phyloP scores from a whole-genome alignment of 2,797 vertebrate species.

The Cyclura pinguis region DNA sequence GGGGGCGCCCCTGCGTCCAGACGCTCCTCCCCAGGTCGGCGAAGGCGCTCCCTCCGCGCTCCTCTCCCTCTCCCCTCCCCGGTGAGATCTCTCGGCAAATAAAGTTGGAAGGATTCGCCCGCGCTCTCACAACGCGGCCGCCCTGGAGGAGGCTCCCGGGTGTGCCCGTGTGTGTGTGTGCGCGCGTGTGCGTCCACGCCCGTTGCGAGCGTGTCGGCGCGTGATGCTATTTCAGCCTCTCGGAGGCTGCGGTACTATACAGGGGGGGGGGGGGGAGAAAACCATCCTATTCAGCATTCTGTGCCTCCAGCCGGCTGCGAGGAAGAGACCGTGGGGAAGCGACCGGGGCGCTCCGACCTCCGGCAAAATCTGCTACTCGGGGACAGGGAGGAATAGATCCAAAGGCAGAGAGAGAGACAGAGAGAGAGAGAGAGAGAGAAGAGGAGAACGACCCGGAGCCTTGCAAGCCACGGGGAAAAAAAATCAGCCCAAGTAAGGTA shows the following conservation, averaged over 20 bases:
- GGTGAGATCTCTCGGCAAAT: slow-evolving; percentile 60
- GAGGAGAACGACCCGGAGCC: neutral
- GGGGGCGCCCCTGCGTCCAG: slow-evolving; percentile 9
- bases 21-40: slow-evolving; percentile 67
- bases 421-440: neutral
- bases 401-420: too few relatives aligned
- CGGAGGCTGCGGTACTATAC: slow-evolving; percentile 49
- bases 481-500: slow-evolving; percentile 45
- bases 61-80: slow-evolving; percentile 60
- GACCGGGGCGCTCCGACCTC: neutral
- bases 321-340: neutral
- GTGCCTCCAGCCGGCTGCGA: neutral
- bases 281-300: slow-evolving; percentile 7
- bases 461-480: neutral
- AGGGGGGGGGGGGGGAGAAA: too few relatives aligned
- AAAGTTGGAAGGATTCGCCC: slow-evolving; percentile 75
- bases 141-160: slow-evolving; percentile 30
- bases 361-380: neutral
- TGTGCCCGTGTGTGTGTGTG: neutral
- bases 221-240: slow-evolving; percentile 47
- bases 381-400: neutral
- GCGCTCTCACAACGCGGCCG: slow-evolving; percentile 60
- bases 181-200: neutral
- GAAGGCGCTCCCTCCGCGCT: neutral
- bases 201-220: neutral